Conservation (phyloP, 2,888 invertebrate genomes). For the Abrostola triplasia region DNA sequence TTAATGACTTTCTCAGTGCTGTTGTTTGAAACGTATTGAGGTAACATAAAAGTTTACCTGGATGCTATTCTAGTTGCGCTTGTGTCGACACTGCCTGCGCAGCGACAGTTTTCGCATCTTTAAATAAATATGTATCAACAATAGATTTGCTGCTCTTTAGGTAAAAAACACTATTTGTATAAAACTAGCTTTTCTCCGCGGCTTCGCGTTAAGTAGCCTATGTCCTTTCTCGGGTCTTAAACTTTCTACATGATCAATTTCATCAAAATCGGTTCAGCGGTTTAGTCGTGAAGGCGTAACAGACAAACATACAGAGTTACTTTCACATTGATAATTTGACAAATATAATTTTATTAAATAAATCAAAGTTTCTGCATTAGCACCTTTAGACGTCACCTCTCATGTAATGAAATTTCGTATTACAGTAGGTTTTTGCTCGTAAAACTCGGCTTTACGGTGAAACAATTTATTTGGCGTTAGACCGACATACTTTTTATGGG, state of each 20-base stretch:
- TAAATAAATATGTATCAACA: neutral
- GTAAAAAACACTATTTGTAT: no score
- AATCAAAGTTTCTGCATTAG: constrained; percentile 21
- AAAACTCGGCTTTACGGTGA: constrained; percentile 53
- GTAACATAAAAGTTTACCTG: constrained; percentile 21
- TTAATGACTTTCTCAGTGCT: constrained; percentile 51
- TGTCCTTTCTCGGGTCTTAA: no score
- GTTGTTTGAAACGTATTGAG: constrained; percentile 54
- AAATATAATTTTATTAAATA: neutral
- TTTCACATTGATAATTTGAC: no score
- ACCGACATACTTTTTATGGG: constrained; percentile 52
- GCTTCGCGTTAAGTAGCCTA: no score
- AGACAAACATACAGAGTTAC: no score
- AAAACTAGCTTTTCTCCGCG: no score
- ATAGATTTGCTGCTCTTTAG: no score
- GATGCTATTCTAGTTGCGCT: neutral
- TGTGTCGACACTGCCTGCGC: neutral
- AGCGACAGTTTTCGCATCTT: neutral
- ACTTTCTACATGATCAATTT: no score
- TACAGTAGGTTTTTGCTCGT: constrained; percentile 57
- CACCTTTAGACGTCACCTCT: constrained; percentile 16
- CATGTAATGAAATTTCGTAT: constrained; percentile 31
- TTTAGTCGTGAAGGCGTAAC: no score
- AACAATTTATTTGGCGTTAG: constrained; percentile 74
- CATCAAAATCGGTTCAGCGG: no score